Evolutionary conservation across 2,888 invertebrate species (phyloP).

Genomic region (Buathra laborator): DNA sequence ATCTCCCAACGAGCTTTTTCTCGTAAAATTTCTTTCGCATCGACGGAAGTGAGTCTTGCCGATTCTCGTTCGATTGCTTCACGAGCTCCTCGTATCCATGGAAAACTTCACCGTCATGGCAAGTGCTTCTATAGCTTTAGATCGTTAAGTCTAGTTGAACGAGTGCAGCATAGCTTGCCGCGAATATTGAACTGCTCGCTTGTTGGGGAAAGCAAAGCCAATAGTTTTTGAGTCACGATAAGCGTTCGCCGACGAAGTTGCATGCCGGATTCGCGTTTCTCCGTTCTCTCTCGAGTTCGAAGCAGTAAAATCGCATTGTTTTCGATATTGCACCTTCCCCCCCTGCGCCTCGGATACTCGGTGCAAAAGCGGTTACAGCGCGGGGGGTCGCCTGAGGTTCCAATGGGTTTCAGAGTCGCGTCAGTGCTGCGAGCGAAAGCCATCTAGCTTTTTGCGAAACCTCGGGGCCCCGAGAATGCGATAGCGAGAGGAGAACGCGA

Average conservation of each 20-base stretch:
- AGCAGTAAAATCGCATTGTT: constrained; percentile 69
- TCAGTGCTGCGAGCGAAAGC: constrained; percentile 18
- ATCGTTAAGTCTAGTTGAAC: background rate
- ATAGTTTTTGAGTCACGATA: constrained; percentile 54
- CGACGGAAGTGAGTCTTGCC: no score
- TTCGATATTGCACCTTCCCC: constrained; percentile 63
- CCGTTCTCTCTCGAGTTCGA: constrained; percentile 21
- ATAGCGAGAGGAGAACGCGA: constrained; percentile 61
- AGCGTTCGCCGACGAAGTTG: constrained; percentile 36
- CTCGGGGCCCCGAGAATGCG: constrained; percentile 50
- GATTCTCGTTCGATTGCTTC: no score
- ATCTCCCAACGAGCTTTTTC: no score
- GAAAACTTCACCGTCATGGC: background rate
- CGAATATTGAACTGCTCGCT: constrained; percentile 1
- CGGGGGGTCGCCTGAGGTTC: background rate
- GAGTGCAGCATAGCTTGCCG: constrained; percentile 7
- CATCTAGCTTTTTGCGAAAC: constrained; percentile 48
- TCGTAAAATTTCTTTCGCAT: no score
- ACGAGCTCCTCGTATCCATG: no score
- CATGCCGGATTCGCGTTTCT: constrained; percentile 44
- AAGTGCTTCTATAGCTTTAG: background rate
- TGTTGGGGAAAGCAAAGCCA: constrained; percentile 1
- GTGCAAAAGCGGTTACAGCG: background rate
- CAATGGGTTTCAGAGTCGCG: constrained; percentile 20
- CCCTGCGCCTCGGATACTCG: background rate